Evolutionary conservation across 2,888 invertebrate genomes (phyloP), one percentile per base, ranked within the genome.

Genomic region (Malacosoma neustria): DNA sequence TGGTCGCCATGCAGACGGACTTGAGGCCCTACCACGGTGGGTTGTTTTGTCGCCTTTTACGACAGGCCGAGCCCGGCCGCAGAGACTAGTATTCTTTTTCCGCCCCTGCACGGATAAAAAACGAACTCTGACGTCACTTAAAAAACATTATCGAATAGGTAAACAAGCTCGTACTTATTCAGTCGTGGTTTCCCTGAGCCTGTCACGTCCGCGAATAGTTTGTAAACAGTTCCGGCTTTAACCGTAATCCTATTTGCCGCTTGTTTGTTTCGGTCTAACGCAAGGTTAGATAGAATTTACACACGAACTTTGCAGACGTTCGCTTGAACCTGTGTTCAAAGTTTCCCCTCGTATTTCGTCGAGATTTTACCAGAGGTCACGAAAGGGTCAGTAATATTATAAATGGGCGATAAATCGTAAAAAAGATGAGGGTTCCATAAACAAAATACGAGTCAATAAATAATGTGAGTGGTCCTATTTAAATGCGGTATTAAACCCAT

Each of bases 261-360:
- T 65, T 67, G 67, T 72, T 72, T 74, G 66, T 69, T 70, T 70
- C 64, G 59, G 63, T 71, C 67, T 67, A 67, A 71, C 70, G 66
- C 59, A 57, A 52, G 57, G 51, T 58, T 54, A 46, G 47, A 54
- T 52, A 45, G 56, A 58, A 57, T 64, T 61, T 58, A 59, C 54
- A 55, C 54, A 53, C 49, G 53, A 45, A 41, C 50, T 63, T 58
- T 49, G 39, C 49, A 48, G 49, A 54, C 51, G 52, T 54, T 57
- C 54, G 51, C 48, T 60, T 52, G 42, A 51, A 54, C 52, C 49
- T 54, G 50, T 54, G 49, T 49, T 32, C 13, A 31, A 35, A 43
- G 22, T 22, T 22, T 22, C 22, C 3, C 22, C 22, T 22, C 22
- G 5, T 4, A 22, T 22, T 22, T 7, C 22, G 9, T 43, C 35